Conservation (phyloP, 2,113 vertebrate genomes). For the Psephotus haematonotus region DNA sequence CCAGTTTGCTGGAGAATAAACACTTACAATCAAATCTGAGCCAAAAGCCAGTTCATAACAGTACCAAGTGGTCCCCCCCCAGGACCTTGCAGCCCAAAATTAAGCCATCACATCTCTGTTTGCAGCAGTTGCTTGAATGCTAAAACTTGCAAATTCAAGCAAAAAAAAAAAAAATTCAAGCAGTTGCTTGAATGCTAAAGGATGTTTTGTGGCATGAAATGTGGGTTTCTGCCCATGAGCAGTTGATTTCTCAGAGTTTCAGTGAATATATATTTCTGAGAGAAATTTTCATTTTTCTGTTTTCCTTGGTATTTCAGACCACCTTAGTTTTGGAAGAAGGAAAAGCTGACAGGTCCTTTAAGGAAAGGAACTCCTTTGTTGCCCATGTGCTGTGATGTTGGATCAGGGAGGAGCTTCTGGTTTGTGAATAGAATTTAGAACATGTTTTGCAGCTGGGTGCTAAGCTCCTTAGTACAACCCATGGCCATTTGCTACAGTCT, state of each 20-base stretch:
- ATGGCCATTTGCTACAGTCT: neutral
- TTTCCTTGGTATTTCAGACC: neutral
- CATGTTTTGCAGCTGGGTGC: neutral
- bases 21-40: neutral
- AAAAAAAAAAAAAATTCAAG: too few relatives aligned
- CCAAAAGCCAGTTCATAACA: neutral
- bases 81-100: neutral
- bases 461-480: neutral
- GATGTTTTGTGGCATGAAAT: neutral
- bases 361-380: neutral
- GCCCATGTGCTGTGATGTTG: neutral
- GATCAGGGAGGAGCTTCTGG: neutral
- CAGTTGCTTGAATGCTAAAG: neutral
- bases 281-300: neutral
- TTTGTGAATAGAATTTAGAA: neutral
- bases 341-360: neutral
- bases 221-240: neutral
- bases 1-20: neutral
- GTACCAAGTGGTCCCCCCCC: neutral
- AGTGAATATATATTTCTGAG: neutral
- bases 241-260: neutral
- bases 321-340: neutral
- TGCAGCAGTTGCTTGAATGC: neutral
- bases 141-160: too few relatives aligned
- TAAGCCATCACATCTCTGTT: neutral